Evolutionary conservation across 2,888 invertebrate species (phyloP).

Genomic region (Tanaodytes sp.): DNA sequence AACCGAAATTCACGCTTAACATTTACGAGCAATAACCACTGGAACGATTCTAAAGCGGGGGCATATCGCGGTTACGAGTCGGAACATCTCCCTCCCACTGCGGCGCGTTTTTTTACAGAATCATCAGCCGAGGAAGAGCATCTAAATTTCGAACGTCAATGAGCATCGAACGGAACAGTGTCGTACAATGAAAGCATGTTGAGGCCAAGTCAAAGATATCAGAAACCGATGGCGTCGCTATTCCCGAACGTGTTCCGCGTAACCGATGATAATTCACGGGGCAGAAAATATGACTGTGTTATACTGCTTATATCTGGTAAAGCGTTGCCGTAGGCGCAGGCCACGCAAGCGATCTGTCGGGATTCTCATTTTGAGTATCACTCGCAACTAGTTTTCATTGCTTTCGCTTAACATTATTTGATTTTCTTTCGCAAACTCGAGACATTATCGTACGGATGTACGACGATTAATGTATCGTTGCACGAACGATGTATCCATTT

Average conservation of each 20-base stretch:
- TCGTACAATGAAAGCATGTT: slow-evolving; percentile 33
- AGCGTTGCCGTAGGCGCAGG: slow-evolving; percentile 46
- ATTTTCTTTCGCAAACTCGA: slow-evolving; percentile 41
- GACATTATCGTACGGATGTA: slow-evolving; percentile 47
- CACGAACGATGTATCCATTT: slow-evolving; percentile 47
- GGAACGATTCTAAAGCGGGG: no score
- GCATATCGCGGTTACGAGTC: no score
- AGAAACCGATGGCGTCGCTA: slow-evolving; percentile 49
- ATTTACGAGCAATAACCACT: no score
- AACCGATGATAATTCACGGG: slow-evolving; percentile 51
- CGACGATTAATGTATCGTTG: slow-evolving; percentile 46
- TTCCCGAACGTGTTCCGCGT: slow-evolving; percentile 45
- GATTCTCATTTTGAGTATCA: slow-evolving; percentile 48
- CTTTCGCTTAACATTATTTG: slow-evolving; percentile 47
- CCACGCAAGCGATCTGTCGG: slow-evolving; percentile 43
- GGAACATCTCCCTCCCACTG: no score
- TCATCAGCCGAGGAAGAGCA: slow-evolving; percentile 8
- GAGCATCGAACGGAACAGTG: slow-evolving; percentile 8
- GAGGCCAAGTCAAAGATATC: slow-evolving; percentile 39
- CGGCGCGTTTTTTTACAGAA: slow-evolving; percentile 8
- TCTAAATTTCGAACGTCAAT: slow-evolving; percentile 24
- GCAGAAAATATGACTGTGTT: slow-evolving; percentile 50
- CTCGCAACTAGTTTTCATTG: slow-evolving; percentile 50
- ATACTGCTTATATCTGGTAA: slow-evolving; percentile 35
- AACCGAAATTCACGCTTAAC: no score